These are phyloP conservation scores for Drosophila maculinotata DNA, from an alignment of 2,888 invertebrate genomes.

Conservation along the genomic window DNA sequence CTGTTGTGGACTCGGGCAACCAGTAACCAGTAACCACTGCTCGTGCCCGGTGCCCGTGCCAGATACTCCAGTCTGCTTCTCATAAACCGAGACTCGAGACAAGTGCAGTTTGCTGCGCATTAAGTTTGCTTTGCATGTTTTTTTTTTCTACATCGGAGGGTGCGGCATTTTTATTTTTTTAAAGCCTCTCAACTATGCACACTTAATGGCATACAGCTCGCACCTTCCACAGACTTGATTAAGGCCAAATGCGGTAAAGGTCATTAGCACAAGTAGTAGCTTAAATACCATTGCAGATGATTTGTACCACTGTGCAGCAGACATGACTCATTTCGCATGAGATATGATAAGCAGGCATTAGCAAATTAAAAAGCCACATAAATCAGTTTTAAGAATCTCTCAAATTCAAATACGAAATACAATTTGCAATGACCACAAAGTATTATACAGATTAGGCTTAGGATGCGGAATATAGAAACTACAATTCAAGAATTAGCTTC, in stretches of 20 bases:
- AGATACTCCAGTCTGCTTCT: background rate
- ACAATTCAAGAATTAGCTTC: too few relatives aligned
- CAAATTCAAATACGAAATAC: slow-evolving; percentile 14
- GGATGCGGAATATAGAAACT: too few relatives aligned
- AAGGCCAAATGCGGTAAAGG: slow-evolving; percentile 51
- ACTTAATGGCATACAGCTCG: slow-evolving; percentile 59
- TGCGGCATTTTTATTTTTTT: slow-evolving; percentile 36
- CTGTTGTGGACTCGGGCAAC: background rate
- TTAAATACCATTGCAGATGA: slow-evolving; percentile 35
- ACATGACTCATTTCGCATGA: slow-evolving; percentile 36
- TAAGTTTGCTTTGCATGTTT: slow-evolving; percentile 36
- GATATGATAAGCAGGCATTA: slow-evolving; percentile 35
- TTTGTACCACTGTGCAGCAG: slow-evolving; percentile 9
- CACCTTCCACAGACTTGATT: slow-evolving; percentile 57
- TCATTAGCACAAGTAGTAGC: slow-evolving; percentile 57
- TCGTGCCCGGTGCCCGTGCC: slow-evolving; percentile 2
- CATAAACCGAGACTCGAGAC: slow-evolving; percentile 42
- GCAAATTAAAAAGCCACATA: slow-evolving; percentile 47
- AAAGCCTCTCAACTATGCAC: slow-evolving; percentile 73
- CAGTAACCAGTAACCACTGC: slow-evolving; percentile 3
- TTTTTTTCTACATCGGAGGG: slow-evolving; percentile 34
- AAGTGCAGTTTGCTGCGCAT: slow-evolving; percentile 59
- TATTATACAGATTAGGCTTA: too few relatives aligned
- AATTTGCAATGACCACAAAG: too few relatives aligned
- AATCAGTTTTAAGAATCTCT: slow-evolving; percentile 29